phyloP scores from a whole-genome alignment of 2,888 invertebrate genomes.

The Eupithecia inturbata region DNA sequence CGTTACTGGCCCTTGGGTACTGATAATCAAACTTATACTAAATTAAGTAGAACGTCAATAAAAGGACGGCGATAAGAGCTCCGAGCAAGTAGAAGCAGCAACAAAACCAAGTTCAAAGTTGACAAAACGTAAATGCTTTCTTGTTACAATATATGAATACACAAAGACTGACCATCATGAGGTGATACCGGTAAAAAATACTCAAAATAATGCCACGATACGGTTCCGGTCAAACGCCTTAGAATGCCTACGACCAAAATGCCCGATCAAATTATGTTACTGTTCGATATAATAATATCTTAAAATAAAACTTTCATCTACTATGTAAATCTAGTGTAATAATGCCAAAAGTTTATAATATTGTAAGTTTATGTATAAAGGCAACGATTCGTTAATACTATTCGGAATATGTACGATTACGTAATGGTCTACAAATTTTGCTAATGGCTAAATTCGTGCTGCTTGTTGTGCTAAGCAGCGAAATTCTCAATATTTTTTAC shows the following conservation, averaged over 20 bases:
- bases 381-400: constrained; percentile 53
- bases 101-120: constrained; percentile 57
- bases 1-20: constrained; percentile 78
- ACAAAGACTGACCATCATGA: constrained; percentile 77
- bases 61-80: constrained; percentile 75
- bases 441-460: constrained; percentile 39
- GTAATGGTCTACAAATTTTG: constrained; percentile 30
- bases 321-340: constrained; percentile 56
- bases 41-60: constrained; percentile 81
- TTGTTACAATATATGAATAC: constrained; percentile 51
- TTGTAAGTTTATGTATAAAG: constrained; percentile 51
- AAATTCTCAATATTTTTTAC: constrained; percentile 22
- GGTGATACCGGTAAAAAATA: constrained; percentile 66
- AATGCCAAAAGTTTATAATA: constrained; percentile 62
- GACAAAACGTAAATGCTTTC: constrained; percentile 74
- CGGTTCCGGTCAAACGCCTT: constrained; percentile 59
- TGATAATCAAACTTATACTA: constrained; percentile 77
- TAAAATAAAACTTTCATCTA: constrained; percentile 60
- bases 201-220: constrained; percentile 69
- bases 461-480: constrained; percentile 38
- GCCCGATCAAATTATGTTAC: constrained; percentile 56
- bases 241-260: constrained; percentile 60
- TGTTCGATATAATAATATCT: constrained; percentile 58
- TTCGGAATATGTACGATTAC: constrained; percentile 42
- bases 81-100: constrained; percentile 67